These are phyloP conservation scores for Microtus richardsoni DNA, from an alignment of 2,113 vertebrate genomes.

Conservation along the genomic window DNA sequence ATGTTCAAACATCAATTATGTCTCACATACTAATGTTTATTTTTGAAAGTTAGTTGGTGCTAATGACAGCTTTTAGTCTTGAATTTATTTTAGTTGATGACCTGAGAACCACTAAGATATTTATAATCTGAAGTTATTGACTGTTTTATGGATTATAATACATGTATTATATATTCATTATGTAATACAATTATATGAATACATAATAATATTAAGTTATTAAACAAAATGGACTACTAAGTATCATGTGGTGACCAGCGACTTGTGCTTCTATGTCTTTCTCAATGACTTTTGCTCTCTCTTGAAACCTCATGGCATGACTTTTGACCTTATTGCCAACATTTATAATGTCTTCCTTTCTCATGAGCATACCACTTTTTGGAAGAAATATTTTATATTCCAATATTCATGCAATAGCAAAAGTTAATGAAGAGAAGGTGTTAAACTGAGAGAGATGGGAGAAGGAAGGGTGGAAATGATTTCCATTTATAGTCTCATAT, in stretches of 20 bases:
- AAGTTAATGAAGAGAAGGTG: neutral
- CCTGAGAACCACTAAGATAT: neutral
- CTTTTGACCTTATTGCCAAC: neutral
- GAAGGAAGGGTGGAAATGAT: neutral
- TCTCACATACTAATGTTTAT: neutral
- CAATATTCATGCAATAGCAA: neutral
- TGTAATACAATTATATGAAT: no score
- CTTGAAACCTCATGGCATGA: neutral
- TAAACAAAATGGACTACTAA: neutral
- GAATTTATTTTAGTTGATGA: neutral
- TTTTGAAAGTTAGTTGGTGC: neutral
- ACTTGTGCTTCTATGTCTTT: neutral
- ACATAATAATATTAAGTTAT: neutral
- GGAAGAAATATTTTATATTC: neutral
- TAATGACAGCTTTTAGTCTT: neutral
- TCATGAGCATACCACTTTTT: neutral
- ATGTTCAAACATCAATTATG: constrained; percentile 2
- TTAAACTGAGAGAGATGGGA: neutral
- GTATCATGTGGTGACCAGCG: neutral
- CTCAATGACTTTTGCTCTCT: neutral
- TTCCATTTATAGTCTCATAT: no score
- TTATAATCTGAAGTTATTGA: neutral
- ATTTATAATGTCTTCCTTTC: neutral
- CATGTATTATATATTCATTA: neutral
- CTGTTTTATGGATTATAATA: neutral